Base-by-base conservation (phyloP, 2,113 vertebrate genomes). In the Xenopus borealis region DNA sequence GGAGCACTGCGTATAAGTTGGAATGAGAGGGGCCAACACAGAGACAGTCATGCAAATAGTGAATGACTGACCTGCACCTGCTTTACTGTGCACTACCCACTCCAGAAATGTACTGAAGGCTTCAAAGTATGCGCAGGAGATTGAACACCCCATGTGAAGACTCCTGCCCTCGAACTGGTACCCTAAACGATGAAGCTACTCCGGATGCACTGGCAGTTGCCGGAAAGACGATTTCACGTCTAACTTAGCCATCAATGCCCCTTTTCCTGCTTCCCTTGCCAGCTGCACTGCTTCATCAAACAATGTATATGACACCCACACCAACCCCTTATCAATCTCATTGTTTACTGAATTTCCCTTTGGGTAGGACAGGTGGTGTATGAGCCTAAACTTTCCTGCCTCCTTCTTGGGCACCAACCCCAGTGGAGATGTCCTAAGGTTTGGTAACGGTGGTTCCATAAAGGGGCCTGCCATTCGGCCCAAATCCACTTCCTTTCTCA, bases 351-450 rank as follows among this genome's bases (percentile, higher is more conserved):
- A 64, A 12, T 3, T 2, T 4, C 27, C 62, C 10, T 64, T 40
- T 12, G 62, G 62, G 27, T 30, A 64, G 4, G 27, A 64, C 62
- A 64, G 30, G 14, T 64, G 62, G 17, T 64, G 62, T 14, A 64
- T 64, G 3, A 64, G 62, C 8, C 62, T 10, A 10, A 64, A 64
- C 33, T 33, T 40, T 3, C 1, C 62, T 17, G 30, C 1, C 30
- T 64, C 62, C 10, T 64, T 64, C 7, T 64, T 64, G 4, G 62
- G 62, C 6, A 2, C 62, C 14, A 33, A 17, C 4, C 58, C 58
- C 19, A 61, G 8, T 10, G 58, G 58, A 9, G 58, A 61, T 3
- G 20, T 27, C 23, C 3, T 27, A 3, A 27, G 23, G 3, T 27
- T 27, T 27, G 1, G 2, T 3, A 27, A 27, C 0, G 59, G 59